Base-by-base conservation (phyloP, 2,888 invertebrate genomes). In the Spisula subtruncata region DNA sequence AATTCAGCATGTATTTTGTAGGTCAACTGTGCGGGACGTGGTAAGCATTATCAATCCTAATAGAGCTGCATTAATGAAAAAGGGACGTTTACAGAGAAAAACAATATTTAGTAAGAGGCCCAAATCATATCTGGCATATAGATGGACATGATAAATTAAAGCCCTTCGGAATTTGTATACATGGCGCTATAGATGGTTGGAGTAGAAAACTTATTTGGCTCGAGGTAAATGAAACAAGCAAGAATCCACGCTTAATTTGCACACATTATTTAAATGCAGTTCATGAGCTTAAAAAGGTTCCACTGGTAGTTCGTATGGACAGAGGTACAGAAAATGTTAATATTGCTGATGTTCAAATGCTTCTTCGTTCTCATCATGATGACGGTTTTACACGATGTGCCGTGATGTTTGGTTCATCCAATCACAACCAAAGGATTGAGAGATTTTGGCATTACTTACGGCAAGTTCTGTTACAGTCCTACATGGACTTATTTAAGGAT, bases 131-230 rank as follows among this genome's bases (percentile, higher is more conserved):
- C n/a, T n/a, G n/a, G n/a, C n/a, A n/a, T n/a, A n/a, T n/a, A n/a
- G n/a, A n/a, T n/a, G n/a, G n/a, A n/a, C n/a, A n/a, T n/a, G n/a
- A 82, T 25, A 82, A 82, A 41, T 41, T 82, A 1, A 51, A 51
- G 25, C 82, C 51, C 20, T 82, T 54, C 25, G 82, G 82, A 32
- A 54, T 82, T 54, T 84, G 83, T 66, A 66, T 84, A 25, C 29
- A 35, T 84, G 83, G n/a, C n/a, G n/a, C n/a, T n/a, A n/a, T n/a
- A n/a, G n/a, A n/a, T n/a, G n/a, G n/a, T n/a, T n/a, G n/a, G 83
- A 6, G 83, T 32, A 84, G 83, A 84, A 84, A 56, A n/a, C 71
- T 84, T n/a, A 66, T 84, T 66, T 84, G n/a, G n/a, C n/a, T n/a
- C n/a, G n/a, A n/a, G n/a, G 66, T 84, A 66, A 35, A 51, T 29